Evolutionary conservation across 2,113 vertebrate species (phyloP).

Genomic region (Coracopsis vasa): DNA sequence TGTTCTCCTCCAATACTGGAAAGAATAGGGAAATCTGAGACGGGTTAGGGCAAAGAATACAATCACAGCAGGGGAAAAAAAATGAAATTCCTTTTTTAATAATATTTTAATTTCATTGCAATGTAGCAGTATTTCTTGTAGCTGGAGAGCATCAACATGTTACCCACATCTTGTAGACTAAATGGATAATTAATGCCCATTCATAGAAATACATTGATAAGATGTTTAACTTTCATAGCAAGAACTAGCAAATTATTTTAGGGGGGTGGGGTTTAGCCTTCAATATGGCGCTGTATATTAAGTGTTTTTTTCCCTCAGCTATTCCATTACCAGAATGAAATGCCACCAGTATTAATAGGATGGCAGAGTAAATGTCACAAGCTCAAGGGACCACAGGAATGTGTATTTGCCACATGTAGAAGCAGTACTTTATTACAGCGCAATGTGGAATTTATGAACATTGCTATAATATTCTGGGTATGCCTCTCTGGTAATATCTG

Average conservation of each 20-base stretch:
- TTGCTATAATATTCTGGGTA: constrained; percentile 12
- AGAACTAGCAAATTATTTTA: background rate
- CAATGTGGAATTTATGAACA: constrained; percentile 44
- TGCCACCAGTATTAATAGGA: constrained; percentile 17
- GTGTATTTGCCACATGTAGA: constrained; percentile 29
- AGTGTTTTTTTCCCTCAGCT: background rate
- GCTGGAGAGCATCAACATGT: background rate
- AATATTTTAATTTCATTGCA: background rate
- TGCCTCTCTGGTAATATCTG: constrained; percentile 27
- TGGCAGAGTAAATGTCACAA: constrained; percentile 27
- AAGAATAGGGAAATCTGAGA: background rate
- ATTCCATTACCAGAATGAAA: constrained; percentile 37
- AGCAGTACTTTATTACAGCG: background rate
- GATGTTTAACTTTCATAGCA: background rate
- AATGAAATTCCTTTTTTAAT: background rate
- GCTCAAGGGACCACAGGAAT: constrained; percentile 8
- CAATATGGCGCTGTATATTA: background rate
- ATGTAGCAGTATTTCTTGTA: background rate
- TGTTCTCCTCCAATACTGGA: background rate
- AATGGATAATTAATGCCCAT: background rate
- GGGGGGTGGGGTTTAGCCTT: background rate
- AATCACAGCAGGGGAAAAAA: background rate
- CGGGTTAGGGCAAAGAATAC: background rate
- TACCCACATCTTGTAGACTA: background rate
- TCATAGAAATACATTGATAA: background rate